Base-by-base conservation (phyloP, 2,888 invertebrate genomes). In the Anarsia innoxiella region DNA sequence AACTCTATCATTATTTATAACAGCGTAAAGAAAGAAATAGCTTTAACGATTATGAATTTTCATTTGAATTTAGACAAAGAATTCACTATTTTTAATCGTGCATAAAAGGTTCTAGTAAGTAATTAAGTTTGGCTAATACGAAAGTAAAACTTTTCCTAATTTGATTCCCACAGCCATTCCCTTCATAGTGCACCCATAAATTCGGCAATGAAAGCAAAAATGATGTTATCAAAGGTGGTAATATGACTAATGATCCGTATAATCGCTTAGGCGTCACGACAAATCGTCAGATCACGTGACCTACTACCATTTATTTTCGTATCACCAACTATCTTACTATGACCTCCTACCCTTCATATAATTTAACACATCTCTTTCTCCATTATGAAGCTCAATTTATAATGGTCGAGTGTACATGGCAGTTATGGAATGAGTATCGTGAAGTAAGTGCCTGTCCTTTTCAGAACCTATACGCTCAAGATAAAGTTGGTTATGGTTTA, bases 161-260 rank as follows among this genome's bases (percentile, higher is more conserved):
- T 19, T 19, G 19, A 19, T 3, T 19, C 19, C 19, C 19, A 19
- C 19, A 19, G n/a, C 8, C 3, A 19, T 19, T 5, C 19, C 19
- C 19, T 19, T 19, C 19, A 8, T 8, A 19, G 19, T 5, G 19
- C 16, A 9, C 16, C 27, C 48, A 59, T 56, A 52, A 61, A 66
- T 66, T 65, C 57, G 46, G 59, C 54, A 66, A 66, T 63, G 55
- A 63, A 64, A 57, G 59, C 59, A 55, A 56, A 42, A 69, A 74
- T 68, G 69, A 78, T 74, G 70, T 67, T 77, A 80, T 78, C 78
- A 67, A 57, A 78, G 75, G 79, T 80, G 79, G 72, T 71, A 76
- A 79, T 73, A 79, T 80, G 76, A 82, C 70, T 76, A 79, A 80
- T 77, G 80, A 75, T 63, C 60, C 72, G 53, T 57, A 51, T 78